Base-by-base conservation (phyloP, 2,113 vertebrate species). In the Corapipo altera region DNA sequence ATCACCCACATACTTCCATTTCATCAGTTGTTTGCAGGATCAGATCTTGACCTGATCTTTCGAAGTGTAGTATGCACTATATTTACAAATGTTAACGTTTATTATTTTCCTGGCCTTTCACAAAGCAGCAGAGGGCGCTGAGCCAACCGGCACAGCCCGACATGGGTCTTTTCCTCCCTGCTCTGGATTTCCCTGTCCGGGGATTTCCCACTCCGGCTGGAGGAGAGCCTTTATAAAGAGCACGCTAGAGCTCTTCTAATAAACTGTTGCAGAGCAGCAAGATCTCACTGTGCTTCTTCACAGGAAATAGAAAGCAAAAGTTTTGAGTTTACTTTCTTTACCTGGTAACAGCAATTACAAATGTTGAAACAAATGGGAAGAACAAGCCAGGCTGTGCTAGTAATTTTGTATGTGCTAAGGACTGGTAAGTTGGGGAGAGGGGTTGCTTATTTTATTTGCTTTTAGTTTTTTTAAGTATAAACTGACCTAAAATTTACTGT, bases 41-140 rank as follows among this genome's bases (percentile, higher is more conserved):
- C 7, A 15, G 18, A 26, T 66, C 33, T 51, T 37, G 48, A n/a
- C 18, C 46, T 7, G 33, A 9, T n/a, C 9, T 57, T 62, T 86
- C 9, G 1, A 19, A 35, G 32, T 11, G 20, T 8, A 1, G 21
- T 3, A 9, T 22, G 21, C 15, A 3, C 32, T 11, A 12, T 23
- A 24, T 27, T 27, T 33, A 2, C 15, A 3, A 27, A 5, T 0
- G 15, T 35, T 23, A 1, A 2, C 3, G 2, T 15, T 54, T n/a
- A 5, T 17, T 23, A 1, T 48, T 85, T 46, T 24, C 19, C 21
- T 15, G 22, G 20, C 11, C 74, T 83, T n/a, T 16, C 6, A 18
- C 12, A 15, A 5, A 33, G 83, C 94, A 89, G 86, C 77, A 94
- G 96, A 91, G 94, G 93, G 96, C 93, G 95, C 95, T 58, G 91